Percentiles rank a stretch among this genome's conserved stretches.
Conservation (phyloP, 1,140 invertebrate genomes). For the Lycorma delicatula region DNA sequence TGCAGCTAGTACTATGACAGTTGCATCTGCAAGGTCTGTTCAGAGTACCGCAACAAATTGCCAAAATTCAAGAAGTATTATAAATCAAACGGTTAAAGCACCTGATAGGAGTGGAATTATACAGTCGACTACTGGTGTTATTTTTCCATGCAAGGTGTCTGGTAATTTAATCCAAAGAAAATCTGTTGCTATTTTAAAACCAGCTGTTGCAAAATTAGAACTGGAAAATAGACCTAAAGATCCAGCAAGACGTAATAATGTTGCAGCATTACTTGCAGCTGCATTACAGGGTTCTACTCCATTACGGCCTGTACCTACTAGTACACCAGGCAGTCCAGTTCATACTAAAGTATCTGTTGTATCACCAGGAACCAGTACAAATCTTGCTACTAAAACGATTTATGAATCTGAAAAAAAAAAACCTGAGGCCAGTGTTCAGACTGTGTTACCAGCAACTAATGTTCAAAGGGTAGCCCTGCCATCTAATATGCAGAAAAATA, state of each 20-base stretch:
- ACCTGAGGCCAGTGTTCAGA: constrained; percentile 2
- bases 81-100: background rate
- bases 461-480: constrained; percentile 7
- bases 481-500: constrained; percentile 13
- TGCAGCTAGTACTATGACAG: background rate
- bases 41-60: background rate
- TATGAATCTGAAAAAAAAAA: constrained; percentile 11
- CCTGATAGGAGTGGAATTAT: constrained; percentile 3
- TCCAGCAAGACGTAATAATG: constrained; percentile 38
- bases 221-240: constrained; percentile 33
- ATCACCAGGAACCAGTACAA: constrained; percentile 4
- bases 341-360: background rate
- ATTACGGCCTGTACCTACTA: constrained; percentile 13
- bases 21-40: constrained; percentile 6
- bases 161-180: constrained; percentile 20
- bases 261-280: constrained; percentile 39
- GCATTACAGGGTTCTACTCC: constrained; percentile 30
- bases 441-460: background rate
- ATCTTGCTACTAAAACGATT: background rate
- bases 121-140: constrained; percentile 20
- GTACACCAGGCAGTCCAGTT: background rate
- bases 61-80: constrained; percentile 1
- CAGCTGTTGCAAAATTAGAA: constrained; percentile 14
- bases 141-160: constrained; percentile 21
- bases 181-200: constrained; percentile 24